Conservation (phyloP, 2,113 vertebrate species). For the Muscicapa adusta region DNA sequence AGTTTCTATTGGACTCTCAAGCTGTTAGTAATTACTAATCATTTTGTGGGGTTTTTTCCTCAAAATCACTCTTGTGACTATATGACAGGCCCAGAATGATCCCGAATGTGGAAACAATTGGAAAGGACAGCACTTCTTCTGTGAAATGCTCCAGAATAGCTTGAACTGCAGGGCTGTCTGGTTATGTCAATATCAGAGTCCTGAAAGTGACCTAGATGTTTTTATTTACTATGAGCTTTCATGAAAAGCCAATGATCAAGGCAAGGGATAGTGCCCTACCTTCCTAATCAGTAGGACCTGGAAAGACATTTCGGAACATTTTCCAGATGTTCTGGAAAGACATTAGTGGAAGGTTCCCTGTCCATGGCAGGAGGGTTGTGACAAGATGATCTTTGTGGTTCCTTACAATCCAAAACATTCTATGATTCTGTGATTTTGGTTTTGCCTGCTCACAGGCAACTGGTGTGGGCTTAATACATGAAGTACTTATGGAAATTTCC, state of each 20-base stretch:
- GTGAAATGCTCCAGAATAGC: not conserved
- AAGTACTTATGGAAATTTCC: not conserved
- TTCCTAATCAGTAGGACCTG: not conserved
- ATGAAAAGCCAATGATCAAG: not conserved
- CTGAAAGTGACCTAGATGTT: not conserved
- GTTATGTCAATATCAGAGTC: not conserved
- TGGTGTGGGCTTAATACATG: not conserved
- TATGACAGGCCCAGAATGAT: not conserved
- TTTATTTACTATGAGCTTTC: not conserved
- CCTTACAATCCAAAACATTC: not conserved
- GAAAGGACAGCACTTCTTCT: not conserved
- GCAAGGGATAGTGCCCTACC: not conserved
- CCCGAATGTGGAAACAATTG: not conserved
- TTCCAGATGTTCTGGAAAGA: not conserved
- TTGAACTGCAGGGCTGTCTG: not conserved
- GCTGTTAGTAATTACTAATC: not conserved
- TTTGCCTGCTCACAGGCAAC: not conserved
- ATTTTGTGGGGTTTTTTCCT: rapidly evolving
- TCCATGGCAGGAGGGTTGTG: not conserved
- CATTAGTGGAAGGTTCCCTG: not conserved
- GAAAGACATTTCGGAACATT: not conserved
- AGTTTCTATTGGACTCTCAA: not conserved
- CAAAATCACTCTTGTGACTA: not conserved
- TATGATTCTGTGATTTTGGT: not conserved
- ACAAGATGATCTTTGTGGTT: not conserved